Evolutionary conservation across 2,888 invertebrate genomes (phyloP), one percentile per base, ranked within the genome.

Genomic region (Lepidonotus clava): DNA sequence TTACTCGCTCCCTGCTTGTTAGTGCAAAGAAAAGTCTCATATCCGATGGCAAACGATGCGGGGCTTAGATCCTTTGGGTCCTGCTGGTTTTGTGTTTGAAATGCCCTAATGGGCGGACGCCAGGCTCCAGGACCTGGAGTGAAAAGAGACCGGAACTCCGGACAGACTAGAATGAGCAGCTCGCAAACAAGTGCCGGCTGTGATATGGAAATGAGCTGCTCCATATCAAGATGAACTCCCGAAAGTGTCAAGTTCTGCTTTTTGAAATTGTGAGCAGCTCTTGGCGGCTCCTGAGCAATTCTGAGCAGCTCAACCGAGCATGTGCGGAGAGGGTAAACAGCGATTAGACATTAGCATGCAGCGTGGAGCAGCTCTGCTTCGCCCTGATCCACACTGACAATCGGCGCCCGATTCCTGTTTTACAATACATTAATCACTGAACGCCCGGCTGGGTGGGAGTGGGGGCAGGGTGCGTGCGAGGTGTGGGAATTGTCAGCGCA

Each of bases 321-420:
- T 71, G 71, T 38, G 36, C 71, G 14, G 71, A 14, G 71, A 34
- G 71, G 71, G 38, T 71, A 71, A 71, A 71, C 71, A 38, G 71
- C 38, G 71, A 71, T 71, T 71, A 71, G 71, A 21, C 71, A 71
- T 71, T 36, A 71, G 71, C 4, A 71, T 36, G 71, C 71, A 34
- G 38, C 5, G 71, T 21, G n/a, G 71, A 21, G 71, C 38, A 18
- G 71, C 38, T 66, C 1, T 34, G 71, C 71, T 28, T 61, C 28
- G 24, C 28, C 11, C 28, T 11, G 38, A 21, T 11, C 14, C 71
- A 38, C 71, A 38, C 21, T 34, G 71, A 36, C 71, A 71, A 36
- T 71, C 21, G 24, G 28, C 4, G 28, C 61, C 61, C 24, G 28
- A 61, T 61, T 61, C 61, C 61, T 61, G 61, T 61, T 61, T 61